Base-by-base conservation (phyloP, 2,888 invertebrate genomes). In the Tanytarsus gracilentus region DNA sequence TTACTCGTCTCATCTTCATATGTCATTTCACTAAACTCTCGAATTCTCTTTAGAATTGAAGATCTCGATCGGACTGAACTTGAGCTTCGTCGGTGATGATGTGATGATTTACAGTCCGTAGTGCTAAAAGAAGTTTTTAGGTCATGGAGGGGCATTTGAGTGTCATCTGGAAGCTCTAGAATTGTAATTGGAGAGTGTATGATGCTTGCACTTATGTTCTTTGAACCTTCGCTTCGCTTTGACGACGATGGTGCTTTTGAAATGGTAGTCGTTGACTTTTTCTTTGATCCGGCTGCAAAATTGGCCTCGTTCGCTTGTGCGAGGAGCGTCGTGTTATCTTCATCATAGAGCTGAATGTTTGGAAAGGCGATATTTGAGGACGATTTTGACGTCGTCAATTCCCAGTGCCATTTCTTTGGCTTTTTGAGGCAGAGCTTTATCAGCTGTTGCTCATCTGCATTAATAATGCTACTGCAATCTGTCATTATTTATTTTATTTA, bases 391-490 rank as follows among this genome's bases (percentile, higher is more conserved):
- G 79, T 79, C 26, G 77, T 76, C 64, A 80, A 66, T 66, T 79
- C 76, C 79, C 79, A 80, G 64, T 78, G 77, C 79, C 80, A 80
- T 62, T 72, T 71, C 62, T 72, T 72, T 1, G 80, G 80, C 64
- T 80, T 80, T 64, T 74, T 73, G 61, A 80, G 67, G 66, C 78
- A 75, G 21, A 80, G 67, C 59, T 75, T 73, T 1, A 80, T 74
- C 36, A 76, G 69, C 64, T 78, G 77, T 16, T 68, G 66, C 29
- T 70, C 62, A 4, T 68, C 65, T 64, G 70, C 69, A 30, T 48
- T 48, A 29, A 48, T 48, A 26, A 18, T 21, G 52, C 25, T 27
- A 18, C 66, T 64, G n/a, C 66, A 65, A 25, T 62, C n/a, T n/a
- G n/a, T n/a, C n/a, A n/a, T 50, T 49, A 49, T 27, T 52, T 11